Evolutionary conservation across 2,888 invertebrate species (phyloP).

Genomic region (Saturnia pavonia): DNA sequence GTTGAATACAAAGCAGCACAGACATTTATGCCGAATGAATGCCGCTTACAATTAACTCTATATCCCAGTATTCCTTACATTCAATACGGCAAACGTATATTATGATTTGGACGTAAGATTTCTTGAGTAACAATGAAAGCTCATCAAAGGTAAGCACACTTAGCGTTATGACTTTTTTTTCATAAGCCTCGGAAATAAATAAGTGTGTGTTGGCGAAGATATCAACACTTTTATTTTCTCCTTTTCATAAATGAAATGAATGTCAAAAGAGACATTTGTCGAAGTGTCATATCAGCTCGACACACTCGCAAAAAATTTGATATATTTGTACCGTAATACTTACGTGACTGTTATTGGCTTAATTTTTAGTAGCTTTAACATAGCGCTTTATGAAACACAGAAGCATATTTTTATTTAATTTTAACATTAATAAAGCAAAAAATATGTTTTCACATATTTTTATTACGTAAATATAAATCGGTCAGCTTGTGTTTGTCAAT

Average conservation of each 20-base stretch:
- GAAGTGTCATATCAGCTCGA: slow-evolving; percentile 28
- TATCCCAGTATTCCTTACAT: neutral
- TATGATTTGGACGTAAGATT: slow-evolving; percentile 8
- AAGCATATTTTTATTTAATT: neutral
- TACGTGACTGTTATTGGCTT: neutral
- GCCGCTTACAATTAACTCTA: neutral
- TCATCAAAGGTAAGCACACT: slow-evolving; percentile 29
- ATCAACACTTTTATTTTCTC: slow-evolving; percentile 29
- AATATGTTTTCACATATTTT: neutral
- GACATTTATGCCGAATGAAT: neutral
- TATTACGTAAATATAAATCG: neutral
- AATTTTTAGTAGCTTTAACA: neutral
- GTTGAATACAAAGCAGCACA: neutral
- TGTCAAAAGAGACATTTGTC: slow-evolving; percentile 30
- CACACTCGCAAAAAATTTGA: slow-evolving; percentile 32
- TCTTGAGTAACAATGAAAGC: slow-evolving; percentile 40
- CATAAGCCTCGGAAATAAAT: slow-evolving; percentile 28
- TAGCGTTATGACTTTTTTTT: slow-evolving; percentile 28
- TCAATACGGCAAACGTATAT: slow-evolving; percentile 1
- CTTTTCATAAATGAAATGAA: slow-evolving; percentile 34
- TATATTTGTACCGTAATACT: slow-evolving; percentile 20
- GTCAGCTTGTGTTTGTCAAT: neutral
- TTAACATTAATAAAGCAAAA: neutral
- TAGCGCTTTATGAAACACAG: neutral
- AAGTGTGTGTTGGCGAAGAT: slow-evolving; percentile 24